Percentiles rank a stretch among this genome's conserved stretches.
phyloP scores from a whole-genome alignment of 37 sponge, comb jelly and placozoan species.

The Cliona cf. orientalis region DNA sequence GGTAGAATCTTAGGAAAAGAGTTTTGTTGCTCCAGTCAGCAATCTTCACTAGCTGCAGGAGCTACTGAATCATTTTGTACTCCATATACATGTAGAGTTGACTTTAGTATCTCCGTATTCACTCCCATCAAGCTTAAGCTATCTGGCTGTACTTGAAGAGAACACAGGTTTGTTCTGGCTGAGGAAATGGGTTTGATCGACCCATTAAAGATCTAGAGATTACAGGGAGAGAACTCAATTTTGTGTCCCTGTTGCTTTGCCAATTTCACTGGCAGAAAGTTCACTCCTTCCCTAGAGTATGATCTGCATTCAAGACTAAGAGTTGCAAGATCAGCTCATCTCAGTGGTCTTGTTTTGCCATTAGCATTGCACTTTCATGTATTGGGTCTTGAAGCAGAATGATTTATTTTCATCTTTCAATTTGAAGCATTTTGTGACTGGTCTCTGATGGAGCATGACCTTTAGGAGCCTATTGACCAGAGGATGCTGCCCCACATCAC shows the following conservation, averaged over 20 bases:
- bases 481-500: slow-evolving; percentile 50
- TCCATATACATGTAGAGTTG: slow-evolving; percentile 14
- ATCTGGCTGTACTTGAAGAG: slow-evolving; percentile 41
- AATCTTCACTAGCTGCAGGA: slow-evolving; percentile 1
- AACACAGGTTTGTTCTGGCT: slow-evolving; percentile 33
- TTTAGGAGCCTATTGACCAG: slow-evolving; percentile 20
- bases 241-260: slow-evolving; percentile 22
- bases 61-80: slow-evolving; percentile 17
- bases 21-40: not conserved
- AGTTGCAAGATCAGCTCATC: slow-evolving; percentile 24
- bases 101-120: slow-evolving; percentile 4
- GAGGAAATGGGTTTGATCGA: slow-evolving; percentile 27
- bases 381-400: no score
- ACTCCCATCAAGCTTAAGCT: slow-evolving; percentile 44
- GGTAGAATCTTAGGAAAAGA: not conserved
- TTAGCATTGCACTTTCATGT: slow-evolving; percentile 1
- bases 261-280: slow-evolving; percentile 20
- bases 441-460: slow-evolving; percentile 32
- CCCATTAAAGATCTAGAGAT: not conserved
- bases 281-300: slow-evolving; percentile 33
- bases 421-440: slow-evolving; percentile 30
- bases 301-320: not conserved
- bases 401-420: slow-evolving; percentile 12
- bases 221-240: slow-evolving; percentile 31
- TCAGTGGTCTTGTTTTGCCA: slow-evolving; percentile 39